Conservation (phyloP, 2,797 vertebrate genomes). For the Clarias pachynema region DNA sequence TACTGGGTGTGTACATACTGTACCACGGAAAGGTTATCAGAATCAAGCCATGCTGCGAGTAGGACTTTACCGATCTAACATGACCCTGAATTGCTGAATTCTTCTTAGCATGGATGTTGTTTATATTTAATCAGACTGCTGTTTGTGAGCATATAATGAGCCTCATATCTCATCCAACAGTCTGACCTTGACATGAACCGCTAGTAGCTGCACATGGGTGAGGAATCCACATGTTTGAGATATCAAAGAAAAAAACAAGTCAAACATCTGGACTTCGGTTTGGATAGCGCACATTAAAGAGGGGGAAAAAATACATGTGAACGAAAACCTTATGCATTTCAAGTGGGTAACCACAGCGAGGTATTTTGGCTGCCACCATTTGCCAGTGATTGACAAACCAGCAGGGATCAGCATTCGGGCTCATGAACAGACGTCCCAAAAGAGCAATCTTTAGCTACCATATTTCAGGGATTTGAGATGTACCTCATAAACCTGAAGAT, state of each 20-base stretch:
- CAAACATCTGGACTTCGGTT: constrained; percentile 79
- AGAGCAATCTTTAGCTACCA: constrained; percentile 68
- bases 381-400: constrained; percentile 74
- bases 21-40: not conserved
- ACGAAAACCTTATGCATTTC: constrained; percentile 72
- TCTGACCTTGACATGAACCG: constrained; percentile 60
- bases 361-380: constrained; percentile 71
- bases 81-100: constrained; percentile 3
- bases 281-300: constrained; percentile 70
- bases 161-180: constrained; percentile 55
- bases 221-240: constrained; percentile 64
- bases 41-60: constrained; percentile 12
- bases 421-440: constrained; percentile 56
- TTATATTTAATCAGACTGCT: constrained; percentile 49
- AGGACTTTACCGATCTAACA: not conserved
- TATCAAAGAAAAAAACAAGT: constrained; percentile 68
- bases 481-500: constrained; percentile 35
- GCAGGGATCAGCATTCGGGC: constrained; percentile 60
- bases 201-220: constrained; percentile 69
- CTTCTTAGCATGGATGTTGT: constrained; percentile 39
- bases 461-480: constrained; percentile 40
- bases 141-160: constrained; percentile 54
- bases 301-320: constrained; percentile 51
- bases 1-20: not conserved
- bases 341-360: constrained; percentile 72